phyloP scores from a whole-genome alignment of 2,888 invertebrate species.

The Xylota sylvarum region DNA sequence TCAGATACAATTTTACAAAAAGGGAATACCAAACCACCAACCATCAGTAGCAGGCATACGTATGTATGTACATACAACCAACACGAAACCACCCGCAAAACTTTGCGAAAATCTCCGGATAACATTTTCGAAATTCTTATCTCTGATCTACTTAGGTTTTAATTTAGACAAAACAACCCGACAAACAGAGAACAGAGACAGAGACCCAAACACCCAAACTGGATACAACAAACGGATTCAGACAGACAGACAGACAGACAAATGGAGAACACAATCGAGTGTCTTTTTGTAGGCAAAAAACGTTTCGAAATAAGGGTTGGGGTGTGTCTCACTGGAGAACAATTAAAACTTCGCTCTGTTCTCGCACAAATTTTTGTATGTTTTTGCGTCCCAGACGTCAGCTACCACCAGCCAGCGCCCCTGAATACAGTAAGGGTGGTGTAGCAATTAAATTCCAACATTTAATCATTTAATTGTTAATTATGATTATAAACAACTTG shows the following conservation, averaged over 20 bases:
- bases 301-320: neutral
- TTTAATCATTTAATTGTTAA: conserved; percentile 77
- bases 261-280: conserved; percentile 49
- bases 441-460: conserved; percentile 74
- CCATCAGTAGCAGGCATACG: neutral
- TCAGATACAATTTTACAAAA: conserved; percentile 15
- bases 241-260: conserved; percentile 18
- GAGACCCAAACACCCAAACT: neutral
- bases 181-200: conserved; percentile 15
- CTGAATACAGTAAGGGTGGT: conserved; percentile 28
- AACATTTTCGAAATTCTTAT: conserved; percentile 74
- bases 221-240: conserved; percentile 7
- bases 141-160: conserved; percentile 74
- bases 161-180: conserved; percentile 68
- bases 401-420: conserved; percentile 14
- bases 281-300: conserved; percentile 40
- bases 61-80: no score
- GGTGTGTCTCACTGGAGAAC: conserved; percentile 58
- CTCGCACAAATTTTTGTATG: conserved; percentile 60
- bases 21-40: conserved; percentile 14
- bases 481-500: conserved; percentile 76
- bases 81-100: conserved; percentile 40
- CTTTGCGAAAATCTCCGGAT: conserved; percentile 63
- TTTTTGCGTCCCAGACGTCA: conserved; percentile 63
- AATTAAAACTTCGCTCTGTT: conserved; percentile 63